Conservation (phyloP, 2,888 invertebrate species). For the Branchellion lobata region DNA sequence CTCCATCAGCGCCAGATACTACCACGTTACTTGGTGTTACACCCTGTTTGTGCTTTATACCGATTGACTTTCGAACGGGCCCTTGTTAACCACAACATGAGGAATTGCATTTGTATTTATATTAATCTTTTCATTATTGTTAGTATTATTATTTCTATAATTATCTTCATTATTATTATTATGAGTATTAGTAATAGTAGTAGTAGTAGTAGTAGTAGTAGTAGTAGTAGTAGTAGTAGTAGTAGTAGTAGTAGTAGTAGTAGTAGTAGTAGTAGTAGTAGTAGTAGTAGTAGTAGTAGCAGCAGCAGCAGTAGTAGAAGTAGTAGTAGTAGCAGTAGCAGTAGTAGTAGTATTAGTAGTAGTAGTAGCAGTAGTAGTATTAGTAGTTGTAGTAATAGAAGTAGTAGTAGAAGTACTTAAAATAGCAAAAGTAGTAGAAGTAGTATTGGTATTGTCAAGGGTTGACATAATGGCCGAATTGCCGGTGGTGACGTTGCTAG, state of each 20-base stretch:
- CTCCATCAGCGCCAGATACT: too few relatives aligned
- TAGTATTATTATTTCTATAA: too few relatives aligned
- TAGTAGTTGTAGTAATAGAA: constrained; percentile 53
- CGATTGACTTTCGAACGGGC: too few relatives aligned
- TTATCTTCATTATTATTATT: constrained; percentile 40
- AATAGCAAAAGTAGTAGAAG: constrained; percentile 43
- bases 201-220: constrained; percentile 28
- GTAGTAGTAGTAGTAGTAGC: constrained; percentile 14
- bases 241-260: constrained; percentile 17
- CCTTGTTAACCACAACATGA: too few relatives aligned
- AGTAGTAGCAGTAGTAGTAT: constrained; percentile 57
- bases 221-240: constrained; percentile 30
- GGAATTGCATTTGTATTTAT: too few relatives aligned
- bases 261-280: constrained; percentile 18
- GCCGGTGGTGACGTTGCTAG: neutral
- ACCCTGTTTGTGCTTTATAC: too few relatives aligned
- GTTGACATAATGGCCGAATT: constrained; percentile 52
- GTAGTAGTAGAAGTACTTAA: constrained; percentile 61
- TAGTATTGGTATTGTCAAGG: constrained; percentile 56
- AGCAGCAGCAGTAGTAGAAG: constrained; percentile 51
- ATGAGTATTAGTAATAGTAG: constrained; percentile 30
- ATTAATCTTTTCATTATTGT: too few relatives aligned
- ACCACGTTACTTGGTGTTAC: too few relatives aligned
- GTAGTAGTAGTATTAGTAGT: constrained; percentile 20
- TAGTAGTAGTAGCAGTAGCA: constrained; percentile 51